Conservation (phyloP, 2,888 invertebrate species). For the Drosophila longiperda region DNA sequence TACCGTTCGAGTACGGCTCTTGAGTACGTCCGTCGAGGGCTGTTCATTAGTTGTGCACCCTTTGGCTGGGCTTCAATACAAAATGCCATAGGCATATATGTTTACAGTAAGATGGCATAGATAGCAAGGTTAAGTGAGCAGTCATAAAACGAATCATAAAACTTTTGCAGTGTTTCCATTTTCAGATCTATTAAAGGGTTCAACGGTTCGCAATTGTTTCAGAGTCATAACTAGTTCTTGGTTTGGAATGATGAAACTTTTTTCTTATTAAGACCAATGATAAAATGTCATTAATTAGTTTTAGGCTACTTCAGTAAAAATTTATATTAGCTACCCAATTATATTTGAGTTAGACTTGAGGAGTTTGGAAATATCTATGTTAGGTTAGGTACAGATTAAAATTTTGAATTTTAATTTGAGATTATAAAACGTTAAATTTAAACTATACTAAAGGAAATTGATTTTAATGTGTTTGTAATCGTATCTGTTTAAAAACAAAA, state of each 20-base stretch:
- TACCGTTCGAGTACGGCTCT: background rate
- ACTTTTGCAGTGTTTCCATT: background rate
- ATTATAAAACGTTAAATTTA: background rate
- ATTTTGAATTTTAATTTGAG: background rate
- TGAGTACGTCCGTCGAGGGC: conserved; percentile 28
- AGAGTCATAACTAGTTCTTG: background rate
- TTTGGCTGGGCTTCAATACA: conserved; percentile 66
- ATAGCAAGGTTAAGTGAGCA: conserved; percentile 63
- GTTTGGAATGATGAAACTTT: background rate
- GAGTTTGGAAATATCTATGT: background rate
- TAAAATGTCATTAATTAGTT: background rate
- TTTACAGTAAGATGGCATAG: conserved; percentile 64
- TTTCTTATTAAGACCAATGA: background rate
- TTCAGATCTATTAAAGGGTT: background rate
- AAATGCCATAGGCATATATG: conserved; percentile 50
- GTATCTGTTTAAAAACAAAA: background rate
- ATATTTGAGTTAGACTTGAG: background rate
- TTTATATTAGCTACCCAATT: background rate
- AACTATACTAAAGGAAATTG: rapidly evolving
- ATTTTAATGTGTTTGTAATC: background rate
- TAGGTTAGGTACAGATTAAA: background rate
- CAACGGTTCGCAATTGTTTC: conserved; percentile 1
- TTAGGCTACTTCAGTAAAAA: background rate
- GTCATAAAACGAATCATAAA: conserved; percentile 26
- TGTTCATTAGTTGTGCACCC: conserved; percentile 47